A percentile compares a stretch with the other conserved stretches of the same genome.
phyloP scores from a whole-genome alignment of 2,113 vertebrate genomes.

The Collichthys lucidus region DNA sequence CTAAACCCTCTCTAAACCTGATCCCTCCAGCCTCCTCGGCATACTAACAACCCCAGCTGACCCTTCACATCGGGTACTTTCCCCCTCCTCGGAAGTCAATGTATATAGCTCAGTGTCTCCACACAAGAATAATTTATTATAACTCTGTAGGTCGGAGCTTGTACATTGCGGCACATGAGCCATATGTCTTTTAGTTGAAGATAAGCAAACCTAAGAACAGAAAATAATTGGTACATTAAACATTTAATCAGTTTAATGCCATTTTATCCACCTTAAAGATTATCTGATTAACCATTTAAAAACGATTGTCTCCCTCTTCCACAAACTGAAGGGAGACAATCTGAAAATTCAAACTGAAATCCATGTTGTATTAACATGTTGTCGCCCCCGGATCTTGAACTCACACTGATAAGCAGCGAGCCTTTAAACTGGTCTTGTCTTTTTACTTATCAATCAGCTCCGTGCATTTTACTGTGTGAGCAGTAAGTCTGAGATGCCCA shows the following conservation, averaged over 20 bases:
- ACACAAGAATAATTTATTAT: background rate
- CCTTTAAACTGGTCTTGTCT: background rate
- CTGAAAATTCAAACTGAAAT: too few relatives aligned
- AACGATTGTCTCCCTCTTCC: too few relatives aligned
- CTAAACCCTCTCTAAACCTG: constrained; percentile 40
- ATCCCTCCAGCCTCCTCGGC: constrained; percentile 30
- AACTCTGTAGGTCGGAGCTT: background rate
- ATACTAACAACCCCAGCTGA: constrained; percentile 24
- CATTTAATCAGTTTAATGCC: too few relatives aligned
- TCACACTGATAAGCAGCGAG: background rate
- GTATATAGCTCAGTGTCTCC: constrained; percentile 17
- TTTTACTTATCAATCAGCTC: background rate
- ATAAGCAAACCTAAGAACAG: background rate
- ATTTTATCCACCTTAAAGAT: too few relatives aligned
- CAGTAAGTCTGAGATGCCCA: background rate
- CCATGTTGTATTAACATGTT: background rate
- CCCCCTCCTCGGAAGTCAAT: constrained; percentile 14
- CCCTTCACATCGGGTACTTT: constrained; percentile 38
- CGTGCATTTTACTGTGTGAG: background rate
- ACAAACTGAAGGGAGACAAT: too few relatives aligned
- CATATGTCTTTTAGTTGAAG: background rate
- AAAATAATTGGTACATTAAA: too few relatives aligned
- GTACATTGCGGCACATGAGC: background rate
- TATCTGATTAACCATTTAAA: too few relatives aligned
- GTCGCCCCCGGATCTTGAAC: background rate